These are phyloP conservation scores for Proteles cristata DNA, from an alignment of 2,113 vertebrate genomes.

Conservation along the genomic window DNA sequence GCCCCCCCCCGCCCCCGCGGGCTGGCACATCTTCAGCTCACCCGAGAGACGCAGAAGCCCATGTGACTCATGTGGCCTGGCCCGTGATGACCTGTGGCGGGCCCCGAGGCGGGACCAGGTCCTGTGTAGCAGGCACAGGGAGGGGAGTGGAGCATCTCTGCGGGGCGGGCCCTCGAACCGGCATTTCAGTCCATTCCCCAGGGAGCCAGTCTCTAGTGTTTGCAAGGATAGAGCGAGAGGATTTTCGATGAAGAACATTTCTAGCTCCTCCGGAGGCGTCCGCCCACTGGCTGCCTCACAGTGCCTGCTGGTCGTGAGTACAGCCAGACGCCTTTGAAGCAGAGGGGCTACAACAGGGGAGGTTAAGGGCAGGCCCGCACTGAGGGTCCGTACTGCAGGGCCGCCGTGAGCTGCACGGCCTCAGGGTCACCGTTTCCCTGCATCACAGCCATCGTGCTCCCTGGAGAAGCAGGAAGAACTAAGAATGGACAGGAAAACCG, in stretches of 20 bases:
- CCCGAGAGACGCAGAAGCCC: neutral
- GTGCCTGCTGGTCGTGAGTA: neutral
- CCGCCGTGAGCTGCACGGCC: neutral
- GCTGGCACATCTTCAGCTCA: neutral
- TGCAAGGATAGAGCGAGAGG: accelerated
- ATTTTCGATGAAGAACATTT: neutral
- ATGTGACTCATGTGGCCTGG: accelerated
- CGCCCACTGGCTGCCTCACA: accelerated
- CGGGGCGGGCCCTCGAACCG: neutral
- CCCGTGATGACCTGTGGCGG: neutral
- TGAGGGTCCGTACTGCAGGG: too few species aligned
- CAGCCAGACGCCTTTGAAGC: neutral
- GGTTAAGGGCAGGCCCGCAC: too few species aligned
- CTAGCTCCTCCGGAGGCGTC: neutral
- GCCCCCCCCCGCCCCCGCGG: neutral
- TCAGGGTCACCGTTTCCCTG: neutral
- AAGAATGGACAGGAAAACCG: neutral
- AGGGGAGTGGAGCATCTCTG: accelerated
- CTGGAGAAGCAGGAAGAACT: neutral
- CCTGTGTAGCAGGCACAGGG: neutral
- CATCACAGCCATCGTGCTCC: accelerated
- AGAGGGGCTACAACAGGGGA: neutral
- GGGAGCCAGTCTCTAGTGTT: neutral
- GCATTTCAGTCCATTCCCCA: neutral
- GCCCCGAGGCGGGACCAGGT: accelerated